A percentile compares a stretch with the other conserved stretches of the same genome.
Conservation (phyloP, 2,797 vertebrate genomes). For the Catharus ustulatus region DNA sequence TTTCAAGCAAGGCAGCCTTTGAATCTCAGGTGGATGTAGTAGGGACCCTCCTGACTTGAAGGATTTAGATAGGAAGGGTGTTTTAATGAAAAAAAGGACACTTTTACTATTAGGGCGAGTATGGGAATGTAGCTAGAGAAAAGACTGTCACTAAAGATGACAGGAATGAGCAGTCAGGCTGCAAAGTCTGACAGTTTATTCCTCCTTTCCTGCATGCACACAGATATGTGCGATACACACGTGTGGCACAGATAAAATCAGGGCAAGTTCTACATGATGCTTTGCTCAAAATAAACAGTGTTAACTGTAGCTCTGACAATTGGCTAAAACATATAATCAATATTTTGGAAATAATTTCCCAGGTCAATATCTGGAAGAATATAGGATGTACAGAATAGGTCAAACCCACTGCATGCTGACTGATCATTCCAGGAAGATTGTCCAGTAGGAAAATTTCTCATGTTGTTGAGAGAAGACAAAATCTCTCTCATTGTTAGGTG, state of each 20-base stretch:
- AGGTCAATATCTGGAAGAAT: neutral
- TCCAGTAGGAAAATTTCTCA: neutral
- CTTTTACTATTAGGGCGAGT: neutral
- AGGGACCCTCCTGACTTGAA: neutral
- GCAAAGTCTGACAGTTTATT: neutral
- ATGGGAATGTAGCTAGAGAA: neutral
- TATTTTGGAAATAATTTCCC: neutral
- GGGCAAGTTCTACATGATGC: neutral
- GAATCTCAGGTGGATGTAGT: neutral
- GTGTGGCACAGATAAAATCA: neutral
- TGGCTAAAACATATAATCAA: neutral
- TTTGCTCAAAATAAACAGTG: neutral
- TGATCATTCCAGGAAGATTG: neutral
- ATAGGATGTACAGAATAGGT: neutral
- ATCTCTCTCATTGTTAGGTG: neutral
- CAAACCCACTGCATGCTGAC: neutral
- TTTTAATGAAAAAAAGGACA: neutral
- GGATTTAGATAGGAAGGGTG: neutral
- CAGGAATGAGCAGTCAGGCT: neutral
- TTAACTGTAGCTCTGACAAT: neutral
- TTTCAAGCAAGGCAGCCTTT: neutral
- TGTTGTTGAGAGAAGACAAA: neutral
- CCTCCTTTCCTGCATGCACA: neutral
- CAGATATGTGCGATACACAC: neutral
- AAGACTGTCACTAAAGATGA: neutral